These are phyloP conservation scores for Typhlichthys eigenmanni DNA, from an alignment of 2,797 vertebrate genomes.

Conservation along the genomic window DNA sequence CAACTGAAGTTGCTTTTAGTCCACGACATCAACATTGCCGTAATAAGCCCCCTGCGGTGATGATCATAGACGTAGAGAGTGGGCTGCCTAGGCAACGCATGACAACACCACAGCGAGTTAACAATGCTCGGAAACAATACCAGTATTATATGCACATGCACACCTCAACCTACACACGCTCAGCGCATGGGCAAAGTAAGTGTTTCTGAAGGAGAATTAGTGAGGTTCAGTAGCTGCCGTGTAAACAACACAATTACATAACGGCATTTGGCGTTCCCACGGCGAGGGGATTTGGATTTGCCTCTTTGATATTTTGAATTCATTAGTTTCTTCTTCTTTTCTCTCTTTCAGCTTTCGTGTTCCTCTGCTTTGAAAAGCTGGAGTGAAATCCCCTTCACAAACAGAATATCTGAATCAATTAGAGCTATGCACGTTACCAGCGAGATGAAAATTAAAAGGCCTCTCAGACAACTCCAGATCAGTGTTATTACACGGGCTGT, in stretches of 20 bases:
- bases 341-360: not conserved
- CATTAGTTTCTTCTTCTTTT: slow-evolving; percentile 1
- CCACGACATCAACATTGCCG: no score
- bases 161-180: no score
- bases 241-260: not conserved
- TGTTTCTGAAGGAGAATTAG: not conserved
- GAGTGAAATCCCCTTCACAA: not conserved
- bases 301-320: not conserved
- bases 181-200: no score
- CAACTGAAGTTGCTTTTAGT: no score
- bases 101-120: no score
- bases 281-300: not conserved
- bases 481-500: not conserved
- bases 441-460: slow-evolving; percentile 26
- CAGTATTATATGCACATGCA: no score
- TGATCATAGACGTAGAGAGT: no score
- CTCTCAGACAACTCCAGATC: not conserved
- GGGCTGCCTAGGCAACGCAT: no score
- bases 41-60: no score
- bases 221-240: not conserved
- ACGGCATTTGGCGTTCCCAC: not conserved
- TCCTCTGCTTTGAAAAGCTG: not conserved
- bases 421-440: not conserved
- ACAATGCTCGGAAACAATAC: no score
- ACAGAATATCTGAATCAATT: slow-evolving; percentile 36